phyloP scores from a whole-genome alignment of 2,888 invertebrate genomes.

The Tiphia femorata region DNA sequence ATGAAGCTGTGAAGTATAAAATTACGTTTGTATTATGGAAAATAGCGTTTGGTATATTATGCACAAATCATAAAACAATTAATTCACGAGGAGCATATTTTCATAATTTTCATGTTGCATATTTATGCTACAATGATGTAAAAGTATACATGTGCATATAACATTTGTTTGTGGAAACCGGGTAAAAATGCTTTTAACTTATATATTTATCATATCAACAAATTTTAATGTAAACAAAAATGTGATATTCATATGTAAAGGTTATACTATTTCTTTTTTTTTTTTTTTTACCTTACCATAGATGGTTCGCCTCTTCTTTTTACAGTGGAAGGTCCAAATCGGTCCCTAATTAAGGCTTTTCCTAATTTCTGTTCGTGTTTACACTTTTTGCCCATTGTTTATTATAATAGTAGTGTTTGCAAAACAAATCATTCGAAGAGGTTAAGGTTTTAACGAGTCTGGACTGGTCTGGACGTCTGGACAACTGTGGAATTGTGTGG shows the following conservation, averaged over 20 bases:
- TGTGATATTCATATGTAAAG: neutral
- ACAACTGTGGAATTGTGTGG: too few relatives aligned
- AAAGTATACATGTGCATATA: neutral
- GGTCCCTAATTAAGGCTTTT: slow-evolving; percentile 81
- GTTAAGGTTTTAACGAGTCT: too few relatives aligned
- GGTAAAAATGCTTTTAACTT: too few relatives aligned
- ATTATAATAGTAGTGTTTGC: neutral
- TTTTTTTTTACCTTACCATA: slow-evolving; percentile 73
- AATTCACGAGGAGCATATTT: neutral
- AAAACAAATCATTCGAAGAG: slow-evolving; percentile 4
- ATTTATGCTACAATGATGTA: neutral
- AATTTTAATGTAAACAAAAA: too few relatives aligned
- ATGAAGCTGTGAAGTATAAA: slow-evolving; percentile 74
- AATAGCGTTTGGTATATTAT: too few relatives aligned
- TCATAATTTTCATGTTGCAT: neutral
- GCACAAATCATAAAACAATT: neutral
- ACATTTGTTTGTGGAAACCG: neutral
- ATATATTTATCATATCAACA: too few relatives aligned
- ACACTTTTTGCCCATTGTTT: slow-evolving; percentile 80
- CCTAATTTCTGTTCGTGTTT: slow-evolving; percentile 74
- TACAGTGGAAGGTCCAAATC: slow-evolving; percentile 76
- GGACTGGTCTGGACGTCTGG: too few relatives aligned
- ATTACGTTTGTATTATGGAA: too few relatives aligned
- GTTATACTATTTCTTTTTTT: slow-evolving; percentile 21
- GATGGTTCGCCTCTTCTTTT: slow-evolving; percentile 79